phyloP scores from a whole-genome alignment of 2,888 invertebrate genomes.

The Mactromeris polynyma region DNA sequence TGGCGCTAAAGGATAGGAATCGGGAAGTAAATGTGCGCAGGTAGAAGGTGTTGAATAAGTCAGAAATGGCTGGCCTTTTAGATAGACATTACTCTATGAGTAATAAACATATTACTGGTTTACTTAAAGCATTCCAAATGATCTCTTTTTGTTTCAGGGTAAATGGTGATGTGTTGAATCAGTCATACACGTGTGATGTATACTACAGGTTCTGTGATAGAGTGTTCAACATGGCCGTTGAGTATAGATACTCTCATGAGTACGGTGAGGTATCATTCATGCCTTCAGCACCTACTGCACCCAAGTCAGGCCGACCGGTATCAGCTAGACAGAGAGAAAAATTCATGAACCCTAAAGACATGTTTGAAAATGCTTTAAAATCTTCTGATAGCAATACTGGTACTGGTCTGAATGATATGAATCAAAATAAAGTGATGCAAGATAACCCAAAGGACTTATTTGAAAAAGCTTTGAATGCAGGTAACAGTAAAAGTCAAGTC shows the following conservation, averaged over 20 bases:
- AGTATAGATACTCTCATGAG: slow-evolving; percentile 84
- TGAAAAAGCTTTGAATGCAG: slow-evolving; percentile 39
- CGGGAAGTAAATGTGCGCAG: too few species aligned
- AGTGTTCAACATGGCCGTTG: slow-evolving; percentile 79
- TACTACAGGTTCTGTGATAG: slow-evolving; percentile 80
- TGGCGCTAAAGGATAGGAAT: too few species aligned
- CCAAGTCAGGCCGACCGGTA: slow-evolving; percentile 71
- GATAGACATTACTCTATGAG: too few species aligned
- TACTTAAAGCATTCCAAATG: not conserved
- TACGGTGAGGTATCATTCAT: slow-evolving; percentile 81
- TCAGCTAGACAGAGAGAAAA: slow-evolving; percentile 68
- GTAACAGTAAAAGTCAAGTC: not conserved
- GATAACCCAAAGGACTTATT: slow-evolving; percentile 48
- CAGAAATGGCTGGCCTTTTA: too few species aligned
- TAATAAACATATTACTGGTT: slow-evolving; percentile 1
- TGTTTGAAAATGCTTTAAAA: slow-evolving; percentile 75
- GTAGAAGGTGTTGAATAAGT: too few species aligned
- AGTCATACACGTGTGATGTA: slow-evolving; percentile 62
- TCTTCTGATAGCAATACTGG: slow-evolving; percentile 15
- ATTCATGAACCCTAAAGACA: slow-evolving; percentile 73
- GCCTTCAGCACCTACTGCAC: slow-evolving; percentile 74
- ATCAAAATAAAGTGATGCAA: not conserved
- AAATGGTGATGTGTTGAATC: not conserved
- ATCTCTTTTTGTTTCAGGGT: slow-evolving; percentile 3
- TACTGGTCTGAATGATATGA: not conserved